Percentiles rank a stretch among this genome's conserved stretches.
Evolutionary conservation across 35 echinoderm and acorn worm species (phyloP).

Genomic region (Eucidaris tribuloides): DNA sequence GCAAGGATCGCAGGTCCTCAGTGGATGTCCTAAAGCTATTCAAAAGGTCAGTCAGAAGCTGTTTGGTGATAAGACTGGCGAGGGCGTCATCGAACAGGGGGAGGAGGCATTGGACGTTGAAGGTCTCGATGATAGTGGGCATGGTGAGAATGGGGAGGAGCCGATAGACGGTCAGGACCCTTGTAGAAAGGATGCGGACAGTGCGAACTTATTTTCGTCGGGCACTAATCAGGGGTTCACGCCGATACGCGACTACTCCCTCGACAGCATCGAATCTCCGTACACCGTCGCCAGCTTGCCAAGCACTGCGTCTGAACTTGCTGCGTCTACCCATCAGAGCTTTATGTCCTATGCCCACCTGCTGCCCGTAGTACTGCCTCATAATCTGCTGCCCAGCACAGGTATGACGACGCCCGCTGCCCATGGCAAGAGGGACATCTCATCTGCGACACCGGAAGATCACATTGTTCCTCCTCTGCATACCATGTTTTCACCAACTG

Average conservation of each 20-base stretch:
- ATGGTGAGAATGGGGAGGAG: too few species aligned
- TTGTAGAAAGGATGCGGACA: too few species aligned
- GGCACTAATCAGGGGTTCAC: conserved; percentile 36
- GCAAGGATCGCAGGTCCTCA: too few species aligned
- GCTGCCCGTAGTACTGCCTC: conserved; percentile 38
- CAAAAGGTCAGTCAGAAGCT: conserved; percentile 25
- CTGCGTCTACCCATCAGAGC: neutral
- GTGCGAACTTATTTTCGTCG: too few species aligned
- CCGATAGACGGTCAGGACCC: too few species aligned
- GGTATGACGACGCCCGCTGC: conserved; percentile 9
- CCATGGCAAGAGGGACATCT: conserved; percentile 4
- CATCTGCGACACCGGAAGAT: neutral
- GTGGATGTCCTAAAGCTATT: neutral
- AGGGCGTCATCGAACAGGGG: too few species aligned
- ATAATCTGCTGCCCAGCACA: neutral
- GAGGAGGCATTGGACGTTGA: too few species aligned
- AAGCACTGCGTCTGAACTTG: conserved; percentile 21
- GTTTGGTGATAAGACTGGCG: neutral
- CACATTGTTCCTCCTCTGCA: neutral
- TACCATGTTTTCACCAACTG: conserved; percentile 60
- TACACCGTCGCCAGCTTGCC: neutral
- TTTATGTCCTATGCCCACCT: conserved; percentile 39
- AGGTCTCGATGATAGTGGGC: too few species aligned
- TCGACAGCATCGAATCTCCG: conserved; percentile 48
- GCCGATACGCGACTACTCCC: conserved; percentile 58